Base-by-base conservation (phyloP, 1,140 invertebrate species). In the Orius laevigatus region DNA sequence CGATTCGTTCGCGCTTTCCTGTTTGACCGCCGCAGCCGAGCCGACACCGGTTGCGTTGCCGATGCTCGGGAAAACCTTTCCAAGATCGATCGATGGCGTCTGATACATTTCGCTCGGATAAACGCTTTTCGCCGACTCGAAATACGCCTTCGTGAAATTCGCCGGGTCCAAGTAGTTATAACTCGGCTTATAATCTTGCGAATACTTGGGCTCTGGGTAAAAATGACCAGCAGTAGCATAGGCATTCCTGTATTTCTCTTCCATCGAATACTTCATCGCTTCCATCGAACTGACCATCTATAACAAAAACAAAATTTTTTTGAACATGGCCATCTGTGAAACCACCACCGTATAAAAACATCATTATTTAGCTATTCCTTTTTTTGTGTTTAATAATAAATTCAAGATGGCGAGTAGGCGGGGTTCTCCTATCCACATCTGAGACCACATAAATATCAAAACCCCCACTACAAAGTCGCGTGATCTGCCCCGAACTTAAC, bases 111-210 rank as follows among this genome's bases (percentile, higher is more conserved):
- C 34, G 9, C 32, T 16, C 6, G 46, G 46, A 63, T 84, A 84
- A 66, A 84, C 76, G 46, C 18, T 18, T 59, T 81, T 79, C 6
- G 75, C 77, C 8, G 72, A 70, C 58, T 81, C 78, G 52, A 79
- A 77, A 60, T 85, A 87, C 1, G 80, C 81, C 61, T 86, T 85
- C 52, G 78, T 79, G 11, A 80, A 66, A 2, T 80, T 16, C 78
- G 76, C 75, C 14, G 66, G 63, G 55, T 75, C 73, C 5, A 74
- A 59, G 54, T 76, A 76, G 36, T 64, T 67, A 60, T 75, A 75
- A 45, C 36, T 11, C 34, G 31, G 15, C 31, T 38, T 44, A 34
- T 33, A 20, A 16, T 51, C 43, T 49, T 51, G 25, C 49, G n/a
- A 31, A 16, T 45, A 45, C 20, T 57, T 55, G 15, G 8, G 76